Conservation (phyloP, 2,113 vertebrate genomes). For the Macroglossus sobrinus region DNA sequence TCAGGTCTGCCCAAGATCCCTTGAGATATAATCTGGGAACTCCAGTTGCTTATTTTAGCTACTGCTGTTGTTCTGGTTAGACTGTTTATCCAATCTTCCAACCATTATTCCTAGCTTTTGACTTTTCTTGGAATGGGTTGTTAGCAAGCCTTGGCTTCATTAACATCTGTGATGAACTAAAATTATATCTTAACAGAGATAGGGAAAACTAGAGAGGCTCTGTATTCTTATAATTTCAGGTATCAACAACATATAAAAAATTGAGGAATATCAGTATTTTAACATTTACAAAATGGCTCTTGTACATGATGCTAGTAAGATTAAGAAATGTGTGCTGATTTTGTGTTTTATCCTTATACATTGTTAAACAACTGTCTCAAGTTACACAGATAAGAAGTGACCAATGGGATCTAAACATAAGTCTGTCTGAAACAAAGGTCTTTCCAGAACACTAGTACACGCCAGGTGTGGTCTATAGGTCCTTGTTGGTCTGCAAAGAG, state of each 20-base stretch:
- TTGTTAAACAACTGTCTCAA: not conserved
- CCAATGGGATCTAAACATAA: not conserved
- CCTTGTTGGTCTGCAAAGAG: not conserved
- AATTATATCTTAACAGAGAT: not conserved
- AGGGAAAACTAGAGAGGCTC: not conserved
- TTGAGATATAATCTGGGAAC: not conserved
- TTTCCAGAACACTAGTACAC: no score
- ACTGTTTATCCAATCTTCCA: not conserved
- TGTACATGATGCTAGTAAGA: not conserved
- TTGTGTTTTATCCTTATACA: not conserved
- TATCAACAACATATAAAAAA: not conserved
- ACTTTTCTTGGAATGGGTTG: not conserved
- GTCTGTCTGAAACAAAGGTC: not conserved
- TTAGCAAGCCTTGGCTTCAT: not conserved
- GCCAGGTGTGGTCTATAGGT: not conserved
- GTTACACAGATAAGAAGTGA: not conserved
- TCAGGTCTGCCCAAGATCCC: not conserved
- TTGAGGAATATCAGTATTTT: not conserved
- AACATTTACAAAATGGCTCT: not conserved
- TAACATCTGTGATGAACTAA: not conserved
- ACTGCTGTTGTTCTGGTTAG: not conserved
- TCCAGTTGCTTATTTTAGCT: not conserved
- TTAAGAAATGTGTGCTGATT: not conserved
- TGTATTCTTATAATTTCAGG: not conserved
- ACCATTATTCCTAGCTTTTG: not conserved